A percentile compares a stretch with the other conserved stretches of the same genome.
Conservation (phyloP, 2,888 invertebrate species). For the Nesidiocoris tenuis region DNA sequence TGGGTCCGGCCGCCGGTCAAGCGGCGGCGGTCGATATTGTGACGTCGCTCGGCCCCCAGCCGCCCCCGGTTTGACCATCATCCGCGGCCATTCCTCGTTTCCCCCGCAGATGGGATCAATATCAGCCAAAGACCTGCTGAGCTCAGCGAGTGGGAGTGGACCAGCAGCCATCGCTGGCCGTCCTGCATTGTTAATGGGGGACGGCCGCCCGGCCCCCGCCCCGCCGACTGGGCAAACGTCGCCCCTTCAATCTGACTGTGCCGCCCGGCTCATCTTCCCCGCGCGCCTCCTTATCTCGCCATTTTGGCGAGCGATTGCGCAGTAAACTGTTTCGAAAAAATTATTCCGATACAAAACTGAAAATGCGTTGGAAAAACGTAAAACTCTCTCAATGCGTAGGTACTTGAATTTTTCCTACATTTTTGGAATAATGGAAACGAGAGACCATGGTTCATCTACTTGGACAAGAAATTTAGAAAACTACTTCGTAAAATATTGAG, state of each 20-base stretch:
- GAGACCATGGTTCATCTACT: too few relatives aligned
- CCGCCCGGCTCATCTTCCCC: not conserved
- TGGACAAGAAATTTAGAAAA: too few relatives aligned
- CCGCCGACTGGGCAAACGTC: too few relatives aligned
- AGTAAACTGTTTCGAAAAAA: too few relatives aligned
- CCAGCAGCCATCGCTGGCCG: constrained; percentile 25
- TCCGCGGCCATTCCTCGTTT: not conserved
- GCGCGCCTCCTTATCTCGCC: too few relatives aligned
- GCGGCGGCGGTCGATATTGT: constrained; percentile 14
- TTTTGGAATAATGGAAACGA: too few relatives aligned
- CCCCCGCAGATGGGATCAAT: constrained; percentile 31
- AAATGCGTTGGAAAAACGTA: too few relatives aligned
- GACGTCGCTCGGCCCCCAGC: constrained; percentile 11
- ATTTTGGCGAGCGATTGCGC: too few relatives aligned
- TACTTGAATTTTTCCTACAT: too few relatives aligned
- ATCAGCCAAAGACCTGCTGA: constrained; percentile 18
- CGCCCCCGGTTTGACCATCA: constrained; percentile 23
- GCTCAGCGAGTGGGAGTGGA: constrained; percentile 23
- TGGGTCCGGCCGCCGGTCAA: constrained; percentile 10
- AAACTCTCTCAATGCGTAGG: too few relatives aligned
- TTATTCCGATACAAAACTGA: too few relatives aligned
- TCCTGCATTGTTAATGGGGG: constrained; percentile 30
- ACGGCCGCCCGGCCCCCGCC: not conserved
- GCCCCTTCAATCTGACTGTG: not conserved
- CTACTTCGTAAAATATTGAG: too few relatives aligned